Evolutionary conservation across 2,888 invertebrate genomes (phyloP).

Genomic region (Erebia epiphron): DNA sequence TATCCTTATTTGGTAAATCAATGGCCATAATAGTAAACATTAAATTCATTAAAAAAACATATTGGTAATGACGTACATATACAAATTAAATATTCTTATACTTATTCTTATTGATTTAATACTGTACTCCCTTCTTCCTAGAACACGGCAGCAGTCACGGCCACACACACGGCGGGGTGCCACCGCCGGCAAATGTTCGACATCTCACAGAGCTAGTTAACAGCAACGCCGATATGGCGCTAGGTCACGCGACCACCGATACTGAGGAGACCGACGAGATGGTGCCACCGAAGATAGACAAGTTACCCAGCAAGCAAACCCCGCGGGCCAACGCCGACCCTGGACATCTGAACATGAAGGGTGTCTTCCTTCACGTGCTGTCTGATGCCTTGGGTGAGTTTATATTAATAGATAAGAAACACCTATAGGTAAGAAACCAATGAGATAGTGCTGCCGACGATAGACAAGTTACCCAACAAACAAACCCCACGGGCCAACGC

Average conservation of each 20-base stretch:
- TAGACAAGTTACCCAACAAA: conserved; percentile 57
- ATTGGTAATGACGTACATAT: too few relatives aligned
- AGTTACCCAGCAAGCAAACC: conserved; percentile 64
- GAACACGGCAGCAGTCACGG: conserved; percentile 89
- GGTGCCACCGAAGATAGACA: conserved; percentile 66
- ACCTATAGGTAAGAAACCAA: conserved; percentile 57
- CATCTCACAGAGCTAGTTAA: conserved; percentile 76
- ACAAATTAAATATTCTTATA: too few relatives aligned
- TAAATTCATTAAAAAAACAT: too few relatives aligned
- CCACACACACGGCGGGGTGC: conserved; percentile 85
- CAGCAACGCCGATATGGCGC: conserved; percentile 76
- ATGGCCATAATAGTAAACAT: too few relatives aligned
- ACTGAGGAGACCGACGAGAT: conserved; percentile 76
- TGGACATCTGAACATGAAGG: conserved; percentile 98
- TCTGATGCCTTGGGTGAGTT: conserved; percentile 96
- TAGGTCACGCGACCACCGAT: conserved; percentile 73
- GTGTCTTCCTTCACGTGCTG: conserved; percentile 99
- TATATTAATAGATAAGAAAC: background rate
- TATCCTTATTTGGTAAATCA: too few relatives aligned
- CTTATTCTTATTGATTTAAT: too few relatives aligned
- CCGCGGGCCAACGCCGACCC: conserved; percentile 75
- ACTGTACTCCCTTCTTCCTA: conserved; percentile 50
- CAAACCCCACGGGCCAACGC: conserved; percentile 61
- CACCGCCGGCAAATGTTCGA: conserved; percentile 74
- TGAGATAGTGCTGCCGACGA: conserved; percentile 73